These are phyloP conservation scores for Doryteuthis pealeii DNA, from an alignment of 1,140 invertebrate species.

Conservation along the genomic window DNA sequence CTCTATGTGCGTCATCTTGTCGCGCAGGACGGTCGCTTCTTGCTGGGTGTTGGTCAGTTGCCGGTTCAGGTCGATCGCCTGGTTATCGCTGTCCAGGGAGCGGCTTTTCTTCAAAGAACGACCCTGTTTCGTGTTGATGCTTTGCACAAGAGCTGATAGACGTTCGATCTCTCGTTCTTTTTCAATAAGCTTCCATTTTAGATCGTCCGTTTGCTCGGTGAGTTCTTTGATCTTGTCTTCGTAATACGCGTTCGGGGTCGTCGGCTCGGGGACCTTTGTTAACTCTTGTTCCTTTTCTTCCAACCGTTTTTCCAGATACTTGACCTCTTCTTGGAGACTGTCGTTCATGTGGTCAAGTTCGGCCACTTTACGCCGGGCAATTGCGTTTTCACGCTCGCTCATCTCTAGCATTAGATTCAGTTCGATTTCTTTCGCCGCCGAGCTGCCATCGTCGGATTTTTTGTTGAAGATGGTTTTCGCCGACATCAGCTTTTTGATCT, in stretches of 20 bases:
- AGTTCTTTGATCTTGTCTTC: slow-evolving; percentile 47
- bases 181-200: slow-evolving; percentile 77
- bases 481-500: slow-evolving; percentile 88
- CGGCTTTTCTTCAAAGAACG: slow-evolving; percentile 46
- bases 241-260: slow-evolving; percentile 45
- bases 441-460: slow-evolving; percentile 18
- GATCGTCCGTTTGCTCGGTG: slow-evolving; percentile 65
- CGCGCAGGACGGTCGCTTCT: slow-evolving; percentile 69
- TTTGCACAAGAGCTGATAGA: slow-evolving; percentile 70
- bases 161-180: slow-evolving; percentile 80
- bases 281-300: slow-evolving; percentile 35
- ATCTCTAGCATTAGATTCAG: slow-evolving; percentile 77
- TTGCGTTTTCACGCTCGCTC: slow-evolving; percentile 82
- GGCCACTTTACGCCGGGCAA: slow-evolving; percentile 79
- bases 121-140: slow-evolving; percentile 62
- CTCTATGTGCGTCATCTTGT: slow-evolving; percentile 70
- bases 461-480: slow-evolving; percentile 26
- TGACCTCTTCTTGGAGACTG: slow-evolving; percentile 69
- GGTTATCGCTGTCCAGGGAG: slow-evolving; percentile 57
- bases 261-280: slow-evolving; percentile 30
- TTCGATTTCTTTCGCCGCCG: slow-evolving; percentile 16
- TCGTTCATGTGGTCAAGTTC: slow-evolving; percentile 81
- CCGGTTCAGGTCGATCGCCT: slow-evolving; percentile 70
- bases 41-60: slow-evolving; percentile 75
- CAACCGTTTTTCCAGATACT: slow-evolving; percentile 71